Evolutionary conservation across 2,888 invertebrate species (phyloP).

Genomic region (Rhopalosiphum nymphaeae): DNA sequence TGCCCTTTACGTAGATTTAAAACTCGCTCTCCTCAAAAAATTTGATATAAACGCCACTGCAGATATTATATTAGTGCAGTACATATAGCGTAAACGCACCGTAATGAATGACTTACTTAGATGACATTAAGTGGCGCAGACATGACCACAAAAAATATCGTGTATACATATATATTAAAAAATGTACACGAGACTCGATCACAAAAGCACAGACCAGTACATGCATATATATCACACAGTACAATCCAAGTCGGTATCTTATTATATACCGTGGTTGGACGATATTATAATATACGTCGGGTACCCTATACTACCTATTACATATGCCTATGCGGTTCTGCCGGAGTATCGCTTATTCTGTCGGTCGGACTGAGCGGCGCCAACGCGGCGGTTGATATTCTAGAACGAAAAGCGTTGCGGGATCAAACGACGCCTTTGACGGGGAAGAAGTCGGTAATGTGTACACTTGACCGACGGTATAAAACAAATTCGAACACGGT

Average conservation of each 20-base stretch:
- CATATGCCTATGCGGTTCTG: not conserved
- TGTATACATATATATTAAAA: not conserved
- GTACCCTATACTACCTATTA: not conserved
- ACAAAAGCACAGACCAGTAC: not conserved
- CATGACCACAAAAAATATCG: not conserved
- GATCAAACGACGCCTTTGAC: constrained; percentile 20
- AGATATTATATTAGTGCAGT: not conserved
- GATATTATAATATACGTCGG: not conserved
- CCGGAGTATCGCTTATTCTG: not conserved
- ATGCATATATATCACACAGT: not conserved
- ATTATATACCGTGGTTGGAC: not conserved
- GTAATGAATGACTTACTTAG: not conserved
- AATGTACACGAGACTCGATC: not conserved
- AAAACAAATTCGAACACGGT: constrained; percentile 1
- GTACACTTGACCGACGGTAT: not conserved
- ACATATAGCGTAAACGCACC: not conserved
- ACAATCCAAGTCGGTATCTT: not conserved
- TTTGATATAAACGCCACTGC: not conserved
- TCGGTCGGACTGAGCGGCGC: not conserved
- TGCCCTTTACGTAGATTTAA: not conserved
- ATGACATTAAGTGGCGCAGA: not conserved
- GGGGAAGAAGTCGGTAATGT: not conserved
- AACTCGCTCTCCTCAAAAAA: not conserved
- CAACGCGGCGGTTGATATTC: not conserved
- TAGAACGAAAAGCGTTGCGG: not conserved